phyloP scores from a whole-genome alignment of 2,888 invertebrate genomes.

The Volucella inanis region DNA sequence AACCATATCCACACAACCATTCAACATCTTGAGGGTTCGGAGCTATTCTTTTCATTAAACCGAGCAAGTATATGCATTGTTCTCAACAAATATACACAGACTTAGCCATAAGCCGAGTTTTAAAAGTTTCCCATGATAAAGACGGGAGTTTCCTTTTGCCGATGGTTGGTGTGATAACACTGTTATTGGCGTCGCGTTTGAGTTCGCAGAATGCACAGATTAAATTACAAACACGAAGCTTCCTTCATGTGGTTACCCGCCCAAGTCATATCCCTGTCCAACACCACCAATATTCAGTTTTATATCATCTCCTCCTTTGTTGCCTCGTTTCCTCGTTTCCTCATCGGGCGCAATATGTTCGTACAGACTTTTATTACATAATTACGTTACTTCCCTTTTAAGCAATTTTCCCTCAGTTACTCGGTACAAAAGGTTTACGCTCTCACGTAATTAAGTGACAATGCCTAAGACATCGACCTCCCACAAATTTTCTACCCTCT shows the following conservation, averaged over 20 bases:
- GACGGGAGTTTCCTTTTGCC: constrained; percentile 2
- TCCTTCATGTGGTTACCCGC: constrained; percentile 51
- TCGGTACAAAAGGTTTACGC: constrained; percentile 50
- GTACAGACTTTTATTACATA: constrained; percentile 56
- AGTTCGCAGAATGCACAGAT: constrained; percentile 28
- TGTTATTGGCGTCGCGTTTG: constrained; percentile 15
- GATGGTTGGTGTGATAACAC: constrained; percentile 38
- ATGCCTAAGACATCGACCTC: constrained; percentile 28
- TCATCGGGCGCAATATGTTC: not conserved
- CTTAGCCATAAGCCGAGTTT: not conserved
- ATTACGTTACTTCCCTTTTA: constrained; percentile 73
- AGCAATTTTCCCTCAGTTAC: constrained; percentile 55
- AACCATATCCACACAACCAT: too few relatives aligned
- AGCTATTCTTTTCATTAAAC: too few relatives aligned
- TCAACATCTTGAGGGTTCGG: too few relatives aligned
- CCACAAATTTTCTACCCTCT: constrained; percentile 13
- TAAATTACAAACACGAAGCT: constrained; percentile 40
- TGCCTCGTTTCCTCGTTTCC: not conserved
- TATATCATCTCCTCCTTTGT: not conserved
- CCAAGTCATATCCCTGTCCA: not conserved
- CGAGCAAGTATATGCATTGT: too few relatives aligned
- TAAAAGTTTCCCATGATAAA: constrained; percentile 7
- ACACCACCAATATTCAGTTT: not conserved
- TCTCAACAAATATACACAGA: not conserved
- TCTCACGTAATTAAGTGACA: constrained; percentile 73